Base-by-base conservation (phyloP, 2,113 vertebrate genomes). In the Ammodytes dubius region DNA sequence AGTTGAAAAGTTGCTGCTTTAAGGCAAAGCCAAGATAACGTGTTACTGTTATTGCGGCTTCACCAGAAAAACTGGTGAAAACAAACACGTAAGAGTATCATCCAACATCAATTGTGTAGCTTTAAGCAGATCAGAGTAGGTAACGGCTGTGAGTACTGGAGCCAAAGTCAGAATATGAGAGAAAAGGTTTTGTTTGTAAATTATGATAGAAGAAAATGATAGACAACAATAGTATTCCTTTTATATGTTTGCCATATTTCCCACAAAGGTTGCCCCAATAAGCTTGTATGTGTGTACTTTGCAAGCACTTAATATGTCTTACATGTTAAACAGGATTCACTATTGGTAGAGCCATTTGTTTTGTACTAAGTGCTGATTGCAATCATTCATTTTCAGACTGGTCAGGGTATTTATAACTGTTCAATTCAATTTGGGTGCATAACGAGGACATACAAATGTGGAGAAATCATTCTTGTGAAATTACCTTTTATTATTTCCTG, bases 261-360 rank as follows among this genome's bases (percentile, higher is more conserved):
- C 82, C 82, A 72, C 40, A 78, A 85, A 82, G 73, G 71, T 74
- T 77, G 47, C 84, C 87, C 82, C 86, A 87, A 59, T 87, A 91
- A 60, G 91, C 87, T 91, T 90, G 80, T 92, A 87, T 91, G 87
- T 92, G 52, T 87, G 91, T 93, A 84, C 70, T 91, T 86, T 90
- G 82, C 88, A 13, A 91, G 84, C 82, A 50, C 83, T 91, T 43
- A 88, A 87, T 91, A 93, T 91, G 87, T 85, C 74, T 88, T 84
- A 78, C 75, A 69, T 92, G 88, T 91, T 84, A 74, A 84, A 88
- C 61, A 13, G 83, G 87, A 88, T 86, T 82, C 85, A 86, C 71
- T 79, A 90, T 82, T 81, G 86, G 79, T 87, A 84, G 78, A 89
- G 75, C 63, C 85, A 89, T 89, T 83, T 88, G 92, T 91, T 93